Evolutionary conservation across 1,140 invertebrate genomes (phyloP).

Genomic region (Macrobrachium rosenbergii): DNA sequence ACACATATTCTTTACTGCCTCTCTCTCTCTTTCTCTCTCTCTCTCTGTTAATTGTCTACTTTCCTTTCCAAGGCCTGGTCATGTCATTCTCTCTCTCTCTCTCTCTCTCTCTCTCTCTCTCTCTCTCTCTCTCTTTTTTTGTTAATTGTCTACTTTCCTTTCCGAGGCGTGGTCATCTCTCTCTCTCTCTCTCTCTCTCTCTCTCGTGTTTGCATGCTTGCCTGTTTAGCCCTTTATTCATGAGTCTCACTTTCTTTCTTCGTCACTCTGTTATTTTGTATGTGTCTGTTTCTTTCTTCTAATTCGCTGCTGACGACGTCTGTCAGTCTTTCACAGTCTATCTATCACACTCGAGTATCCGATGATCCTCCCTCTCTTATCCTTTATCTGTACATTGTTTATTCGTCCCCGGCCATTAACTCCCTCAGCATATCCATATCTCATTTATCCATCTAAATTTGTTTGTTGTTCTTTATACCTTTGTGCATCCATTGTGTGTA

Average conservation of each 20-base stretch:
- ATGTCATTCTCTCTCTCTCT: slow-evolving; percentile 1
- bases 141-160: not conserved
- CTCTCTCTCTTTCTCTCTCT: not conserved
- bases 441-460: too few relatives aligned
- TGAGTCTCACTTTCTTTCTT: not conserved
- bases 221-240: not conserved
- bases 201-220: not conserved
- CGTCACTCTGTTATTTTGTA: not conserved
- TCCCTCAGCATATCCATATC: too few relatives aligned
- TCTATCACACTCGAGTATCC: too few relatives aligned
- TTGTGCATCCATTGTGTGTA: too few relatives aligned
- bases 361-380: too few relatives aligned
- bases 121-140: too few relatives aligned
- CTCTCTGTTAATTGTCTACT: not conserved
- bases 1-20: not conserved
- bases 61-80: not conserved
- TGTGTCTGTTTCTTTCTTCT: not conserved
- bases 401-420: too few relatives aligned
- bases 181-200: slow-evolving; percentile 16
- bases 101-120: slow-evolving; percentile 13
- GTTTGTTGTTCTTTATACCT: too few relatives aligned
- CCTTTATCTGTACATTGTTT: too few relatives aligned
- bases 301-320: too few relatives aligned
- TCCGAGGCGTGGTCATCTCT: not conserved
- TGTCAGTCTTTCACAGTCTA: too few relatives aligned